Evolutionary conservation across 2,797 vertebrate genomes (phyloP).

Genomic region (Sebastes steindachneri): DNA sequence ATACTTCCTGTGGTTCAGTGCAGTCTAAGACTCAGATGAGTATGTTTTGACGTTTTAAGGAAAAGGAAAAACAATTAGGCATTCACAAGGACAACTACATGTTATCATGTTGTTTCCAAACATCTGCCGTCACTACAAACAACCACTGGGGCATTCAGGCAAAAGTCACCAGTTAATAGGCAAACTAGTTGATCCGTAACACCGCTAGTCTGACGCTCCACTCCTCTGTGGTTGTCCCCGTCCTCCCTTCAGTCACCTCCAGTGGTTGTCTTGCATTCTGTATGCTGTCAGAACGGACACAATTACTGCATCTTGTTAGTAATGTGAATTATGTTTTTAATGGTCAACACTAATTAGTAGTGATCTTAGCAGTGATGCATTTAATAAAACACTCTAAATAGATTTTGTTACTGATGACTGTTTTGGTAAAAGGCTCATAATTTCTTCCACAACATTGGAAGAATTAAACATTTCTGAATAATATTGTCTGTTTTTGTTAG

Average conservation of each 20-base stretch:
- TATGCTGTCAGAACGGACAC: conserved; percentile 21
- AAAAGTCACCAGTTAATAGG: conserved; percentile 7
- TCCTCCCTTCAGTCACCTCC: neutral
- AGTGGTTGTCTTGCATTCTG: neutral
- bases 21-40: neutral
- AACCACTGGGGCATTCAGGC: neutral
- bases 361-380: conserved; percentile 34
- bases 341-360: conserved; percentile 22
- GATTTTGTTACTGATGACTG: conserved; percentile 3
- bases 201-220: neutral
- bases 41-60: neutral
- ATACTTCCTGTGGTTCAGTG: neutral
- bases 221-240: neutral
- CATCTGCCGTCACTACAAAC: conserved; percentile 17
- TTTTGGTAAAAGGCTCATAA: neutral
- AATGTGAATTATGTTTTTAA: conserved; percentile 33
- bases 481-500: neutral
- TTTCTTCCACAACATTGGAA: neutral
- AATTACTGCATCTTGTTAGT: conserved; percentile 24
- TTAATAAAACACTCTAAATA: conserved; percentile 7
- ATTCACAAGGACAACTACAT: conserved; percentile 12
- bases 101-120: conserved; percentile 11
- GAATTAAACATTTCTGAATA: neutral
- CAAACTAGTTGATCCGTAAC: conserved; percentile 35
- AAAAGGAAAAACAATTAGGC: neutral